phyloP scores from a whole-genome alignment of 2,113 vertebrate genomes.

The Lampris incognitus region DNA sequence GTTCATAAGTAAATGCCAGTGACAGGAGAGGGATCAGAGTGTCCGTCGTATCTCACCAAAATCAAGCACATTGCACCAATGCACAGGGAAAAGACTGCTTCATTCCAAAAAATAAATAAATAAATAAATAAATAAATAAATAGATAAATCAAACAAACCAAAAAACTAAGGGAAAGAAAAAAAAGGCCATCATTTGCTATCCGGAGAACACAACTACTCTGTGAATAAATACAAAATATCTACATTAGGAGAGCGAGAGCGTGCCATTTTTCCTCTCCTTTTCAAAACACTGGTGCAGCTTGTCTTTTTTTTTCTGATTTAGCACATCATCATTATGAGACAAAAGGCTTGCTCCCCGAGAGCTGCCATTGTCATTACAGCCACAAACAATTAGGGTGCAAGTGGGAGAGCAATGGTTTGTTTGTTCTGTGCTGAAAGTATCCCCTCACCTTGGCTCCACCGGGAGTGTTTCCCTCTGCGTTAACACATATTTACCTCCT shows the following conservation, averaged over 20 bases:
- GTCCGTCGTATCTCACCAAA: constrained; percentile 68
- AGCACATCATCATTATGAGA: constrained; percentile 81
- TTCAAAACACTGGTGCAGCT: constrained; percentile 72
- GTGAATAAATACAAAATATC: constrained; percentile 59
- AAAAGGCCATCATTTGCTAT: constrained; percentile 51
- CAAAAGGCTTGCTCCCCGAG: constrained; percentile 76
- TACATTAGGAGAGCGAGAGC: constrained; percentile 66
- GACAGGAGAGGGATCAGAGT: constrained; percentile 82
- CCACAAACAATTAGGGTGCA: constrained; percentile 83
- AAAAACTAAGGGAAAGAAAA: constrained; percentile 25
- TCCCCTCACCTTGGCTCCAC: constrained; percentile 70
- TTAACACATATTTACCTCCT: constrained; percentile 64
- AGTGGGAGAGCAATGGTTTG: constrained; percentile 82
- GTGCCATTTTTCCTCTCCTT: constrained; percentile 69
- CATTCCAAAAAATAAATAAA: constrained; percentile 62
- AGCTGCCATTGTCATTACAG: constrained; percentile 80
- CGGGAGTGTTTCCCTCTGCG: constrained; percentile 42
- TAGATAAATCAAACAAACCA: constrained; percentile 23
- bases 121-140: neutral
- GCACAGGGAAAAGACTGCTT: constrained; percentile 64
- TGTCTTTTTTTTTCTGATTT: constrained; percentile 63
- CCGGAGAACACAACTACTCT: constrained; percentile 51
- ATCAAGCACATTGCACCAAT: constrained; percentile 79
- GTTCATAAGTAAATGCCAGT: constrained; percentile 87
- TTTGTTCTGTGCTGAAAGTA: constrained; percentile 85